Base-by-base conservation (phyloP, 2,113 vertebrate genomes). In the Poecile atricapillus region DNA sequence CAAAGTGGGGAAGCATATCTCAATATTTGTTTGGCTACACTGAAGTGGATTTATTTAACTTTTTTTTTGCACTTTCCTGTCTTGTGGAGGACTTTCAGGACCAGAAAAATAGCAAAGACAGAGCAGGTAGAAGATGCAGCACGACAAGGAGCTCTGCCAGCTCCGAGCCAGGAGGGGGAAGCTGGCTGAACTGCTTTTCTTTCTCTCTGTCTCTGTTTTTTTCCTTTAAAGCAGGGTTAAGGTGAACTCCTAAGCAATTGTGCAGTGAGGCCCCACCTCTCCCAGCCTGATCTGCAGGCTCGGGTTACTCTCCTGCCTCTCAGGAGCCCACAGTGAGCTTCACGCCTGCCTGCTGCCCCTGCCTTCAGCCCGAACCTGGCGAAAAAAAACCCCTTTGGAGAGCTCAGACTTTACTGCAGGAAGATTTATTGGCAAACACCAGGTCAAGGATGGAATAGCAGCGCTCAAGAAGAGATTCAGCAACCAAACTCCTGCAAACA, bases 181-280 rank as follows among this genome's bases (percentile, higher is more conserved):
- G 18, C n/a, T 87, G 64, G 15, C 65, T 49, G 37, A 79, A 64
- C 3, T 15, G 30, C 16, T 87, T 91, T 83, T 69, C 13, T 73
- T 7, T 64, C 31, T 30, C 10, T 64, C 12, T 68, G 9, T 10
- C 18, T 52, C 14, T 47, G 10, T 63, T 30, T 63, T 30, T 39
- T 63, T 63, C 43, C 37, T 24, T 62, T 70, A n/a, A 68, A 93
- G 35, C 62, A 37, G 49, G 56, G 23, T 79, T 82, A 82, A 68
- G 49, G 75, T 83, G 75, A 94, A 85, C 82, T 92, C 52, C 81
- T 44, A 8, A 52, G 74, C 24, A 7, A 43, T 9, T 28, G 16
- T 24, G 47, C 56, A 35, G 62, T 3, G 82, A 88, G 90, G 90
- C 88, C 71, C 70, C 86, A 90, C 78, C 79, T 88, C 75, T 83